These are phyloP conservation scores for Gallinago media DNA, from an alignment of 2,113 vertebrate species.

Conservation along the genomic window DNA sequence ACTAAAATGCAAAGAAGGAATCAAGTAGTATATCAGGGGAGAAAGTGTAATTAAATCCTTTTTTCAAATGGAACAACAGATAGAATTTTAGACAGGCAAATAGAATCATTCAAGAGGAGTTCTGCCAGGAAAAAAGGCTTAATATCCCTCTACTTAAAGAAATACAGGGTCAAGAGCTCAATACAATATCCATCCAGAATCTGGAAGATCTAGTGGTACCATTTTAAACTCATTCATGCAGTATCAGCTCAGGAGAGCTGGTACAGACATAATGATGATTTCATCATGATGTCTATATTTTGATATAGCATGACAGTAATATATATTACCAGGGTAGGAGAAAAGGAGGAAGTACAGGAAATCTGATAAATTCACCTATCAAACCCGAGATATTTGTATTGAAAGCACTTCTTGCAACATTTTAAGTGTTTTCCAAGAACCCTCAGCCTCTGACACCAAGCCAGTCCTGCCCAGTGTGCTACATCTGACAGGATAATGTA, in stretches of 20 bases:
- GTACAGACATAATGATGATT: neutral
- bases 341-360: neutral
- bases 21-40: neutral
- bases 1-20: neutral
- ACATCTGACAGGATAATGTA: neutral
- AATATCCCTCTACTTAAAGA: neutral
- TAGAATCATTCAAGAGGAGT: neutral
- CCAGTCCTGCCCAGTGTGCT: neutral
- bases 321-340: neutral
- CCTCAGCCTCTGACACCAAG: neutral
- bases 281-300: neutral
- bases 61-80: neutral
- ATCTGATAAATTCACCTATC: neutral
- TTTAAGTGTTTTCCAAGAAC: neutral
- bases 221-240: neutral
- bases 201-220: neutral
- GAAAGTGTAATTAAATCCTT: neutral
- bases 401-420: neutral
- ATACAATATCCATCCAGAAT: neutral
- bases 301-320: neutral
- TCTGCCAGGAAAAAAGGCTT: neutral
- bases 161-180: neutral
- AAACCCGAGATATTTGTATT: neutral
- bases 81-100: neutral
- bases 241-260: neutral